phyloP scores from a whole-genome alignment of 2,888 invertebrate species.

The Spilosoma lubricipeda region DNA sequence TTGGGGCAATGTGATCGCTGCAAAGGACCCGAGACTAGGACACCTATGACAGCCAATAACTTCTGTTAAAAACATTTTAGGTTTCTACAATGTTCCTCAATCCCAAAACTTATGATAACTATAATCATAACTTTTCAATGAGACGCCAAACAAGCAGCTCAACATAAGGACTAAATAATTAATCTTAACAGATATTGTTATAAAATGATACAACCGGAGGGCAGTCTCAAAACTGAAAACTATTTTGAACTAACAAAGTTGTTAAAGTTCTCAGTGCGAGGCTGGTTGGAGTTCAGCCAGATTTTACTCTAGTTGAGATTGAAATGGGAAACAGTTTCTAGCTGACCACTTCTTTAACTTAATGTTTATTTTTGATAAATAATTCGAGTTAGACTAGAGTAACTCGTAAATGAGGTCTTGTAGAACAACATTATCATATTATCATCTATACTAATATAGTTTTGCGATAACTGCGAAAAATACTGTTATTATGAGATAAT shows the following conservation, averaged over 20 bases:
- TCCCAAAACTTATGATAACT: no score
- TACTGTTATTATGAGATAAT: no score
- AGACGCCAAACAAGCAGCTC: neutral
- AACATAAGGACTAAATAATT: slow-evolving; percentile 13
- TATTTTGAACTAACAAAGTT: slow-evolving; percentile 26
- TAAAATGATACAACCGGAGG: slow-evolving; percentile 21
- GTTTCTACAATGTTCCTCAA: no score
- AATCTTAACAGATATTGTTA: slow-evolving; percentile 19
- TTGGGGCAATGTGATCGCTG: no score
- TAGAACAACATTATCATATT: neutral
- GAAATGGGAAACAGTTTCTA: slow-evolving; percentile 27
- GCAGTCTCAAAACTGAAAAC: slow-evolving; percentile 15
- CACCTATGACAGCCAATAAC: no score
- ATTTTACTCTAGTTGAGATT: slow-evolving; percentile 27
- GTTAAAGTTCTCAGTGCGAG: slow-evolving; percentile 32
- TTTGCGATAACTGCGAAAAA: no score
- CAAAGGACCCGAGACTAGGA: no score
- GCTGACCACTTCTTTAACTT: slow-evolving; percentile 11
- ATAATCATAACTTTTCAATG: no score
- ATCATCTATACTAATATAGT: no score
- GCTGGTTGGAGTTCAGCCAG: slow-evolving; percentile 38
- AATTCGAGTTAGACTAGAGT: neutral
- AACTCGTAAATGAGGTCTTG: neutral
- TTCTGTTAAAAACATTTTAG: no score
- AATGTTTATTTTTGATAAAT: slow-evolving; percentile 7